A percentile compares a stretch with the other conserved stretches of the same genome.
Evolutionary conservation across 2,797 vertebrate genomes (phyloP).

Genomic region (Anguilla anguilla): DNA sequence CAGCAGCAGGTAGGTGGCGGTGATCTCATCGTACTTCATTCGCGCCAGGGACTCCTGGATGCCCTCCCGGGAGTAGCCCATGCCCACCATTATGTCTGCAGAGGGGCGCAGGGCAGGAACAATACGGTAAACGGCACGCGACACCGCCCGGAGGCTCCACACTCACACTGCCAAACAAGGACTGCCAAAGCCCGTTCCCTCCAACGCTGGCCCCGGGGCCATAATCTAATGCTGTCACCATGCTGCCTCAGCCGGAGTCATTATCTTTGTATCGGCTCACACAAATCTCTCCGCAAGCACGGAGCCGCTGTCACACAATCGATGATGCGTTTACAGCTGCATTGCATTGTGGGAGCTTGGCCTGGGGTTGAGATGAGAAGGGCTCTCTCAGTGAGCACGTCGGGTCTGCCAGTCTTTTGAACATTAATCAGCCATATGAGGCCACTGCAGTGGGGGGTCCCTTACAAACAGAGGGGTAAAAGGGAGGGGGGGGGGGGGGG

Average conservation of each 20-base stretch:
- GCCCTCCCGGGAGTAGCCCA: constrained; percentile 97
- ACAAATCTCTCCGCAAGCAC: background rate
- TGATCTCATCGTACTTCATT: constrained; percentile 99
- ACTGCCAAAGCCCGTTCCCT: background rate
- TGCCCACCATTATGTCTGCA: constrained; percentile 95
- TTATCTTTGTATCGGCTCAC: background rate
- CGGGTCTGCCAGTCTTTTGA: background rate
- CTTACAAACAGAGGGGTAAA: background rate
- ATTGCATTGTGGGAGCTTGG: background rate
- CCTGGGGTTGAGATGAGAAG: background rate
- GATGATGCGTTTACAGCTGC: background rate
- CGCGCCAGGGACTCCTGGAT: constrained; percentile 97
- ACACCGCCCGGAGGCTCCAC: background rate
- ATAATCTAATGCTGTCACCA: constrained; percentile 18
- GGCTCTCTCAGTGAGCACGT: background rate
- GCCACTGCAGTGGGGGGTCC: background rate
- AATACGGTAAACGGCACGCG: constrained; percentile 9
- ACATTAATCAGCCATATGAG: background rate
- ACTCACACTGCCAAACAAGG: background rate
- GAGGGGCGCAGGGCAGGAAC: constrained; percentile 16
- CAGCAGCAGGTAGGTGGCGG: constrained; percentile 93
- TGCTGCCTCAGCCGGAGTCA: background rate
- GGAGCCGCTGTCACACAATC: background rate
- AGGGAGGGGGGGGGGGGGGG: background rate
- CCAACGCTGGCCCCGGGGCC: background rate